Conservation (phyloP, 2,888 invertebrate species). For the Euphydryas editha region DNA sequence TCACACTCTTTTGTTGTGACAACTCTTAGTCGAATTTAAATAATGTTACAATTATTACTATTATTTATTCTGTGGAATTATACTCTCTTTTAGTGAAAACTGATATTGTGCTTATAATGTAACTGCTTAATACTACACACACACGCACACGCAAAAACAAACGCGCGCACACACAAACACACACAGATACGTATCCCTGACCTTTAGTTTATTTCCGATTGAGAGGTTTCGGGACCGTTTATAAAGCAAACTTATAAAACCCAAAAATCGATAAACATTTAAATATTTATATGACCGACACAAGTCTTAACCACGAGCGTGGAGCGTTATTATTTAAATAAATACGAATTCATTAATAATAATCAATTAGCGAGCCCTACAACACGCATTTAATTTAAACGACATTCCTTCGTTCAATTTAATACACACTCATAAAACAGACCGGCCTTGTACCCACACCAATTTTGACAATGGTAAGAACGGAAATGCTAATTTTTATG, state of each 20-base stretch:
- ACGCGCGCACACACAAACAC: no score
- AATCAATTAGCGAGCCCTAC: background rate
- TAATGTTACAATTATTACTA: background rate
- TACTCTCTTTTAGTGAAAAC: background rate
- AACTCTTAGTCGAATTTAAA: background rate
- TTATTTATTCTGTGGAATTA: no score
- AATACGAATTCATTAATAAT: background rate
- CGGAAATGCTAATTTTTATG: conserved; percentile 50
- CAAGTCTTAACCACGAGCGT: no score
- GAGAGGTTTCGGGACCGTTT: no score
- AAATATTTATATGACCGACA: no score
- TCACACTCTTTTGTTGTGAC: background rate
- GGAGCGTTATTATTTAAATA: background rate
- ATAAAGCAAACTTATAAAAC: no score
- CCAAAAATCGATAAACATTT: no score
- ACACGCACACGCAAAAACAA: no score
- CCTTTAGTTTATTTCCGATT: no score
- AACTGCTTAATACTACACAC: no score
- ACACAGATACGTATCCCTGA: no score
- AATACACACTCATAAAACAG: conserved; percentile 10
- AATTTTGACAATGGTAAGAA: conserved; percentile 39
- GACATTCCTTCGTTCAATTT: conserved; percentile 3
- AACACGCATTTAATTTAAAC: background rate
- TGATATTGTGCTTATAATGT: no score
- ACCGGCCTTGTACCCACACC: conserved; percentile 40